Percentiles rank a stretch among this genome's conserved stretches.
phyloP scores from a whole-genome alignment of 2,797 vertebrate species.

The Orientallactaga sibirica region DNA sequence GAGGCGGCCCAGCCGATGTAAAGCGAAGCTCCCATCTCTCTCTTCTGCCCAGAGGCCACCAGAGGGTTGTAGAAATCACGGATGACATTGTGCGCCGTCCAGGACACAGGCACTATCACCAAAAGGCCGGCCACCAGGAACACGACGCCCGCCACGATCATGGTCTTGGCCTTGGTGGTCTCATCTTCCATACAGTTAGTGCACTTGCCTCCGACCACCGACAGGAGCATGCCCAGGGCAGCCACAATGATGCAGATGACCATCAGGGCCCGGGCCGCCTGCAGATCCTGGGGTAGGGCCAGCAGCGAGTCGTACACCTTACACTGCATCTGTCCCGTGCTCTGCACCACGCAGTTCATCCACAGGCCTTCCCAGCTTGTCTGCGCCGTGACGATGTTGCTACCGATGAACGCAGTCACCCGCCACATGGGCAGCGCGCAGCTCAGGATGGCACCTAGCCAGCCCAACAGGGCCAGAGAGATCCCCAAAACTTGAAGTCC shows the following conservation, averaged over 20 bases:
- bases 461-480: slow-evolving; percentile 93
- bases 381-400: slow-evolving; percentile 95
- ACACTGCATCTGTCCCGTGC: slow-evolving; percentile 98
- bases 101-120: slow-evolving; percentile 93
- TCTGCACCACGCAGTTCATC: slow-evolving; percentile 97
- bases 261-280: slow-evolving; percentile 93
- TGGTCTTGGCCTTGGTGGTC: slow-evolving; percentile 91
- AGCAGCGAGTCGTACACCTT: slow-evolving; percentile 95
- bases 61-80: slow-evolving; percentile 95
- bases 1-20: slow-evolving; percentile 95
- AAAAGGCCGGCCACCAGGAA: slow-evolving; percentile 92
- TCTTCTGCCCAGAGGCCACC: slow-evolving; percentile 90
- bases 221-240: slow-evolving; percentile 90
- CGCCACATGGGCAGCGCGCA: slow-evolving; percentile 96
- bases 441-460: slow-evolving; percentile 93
- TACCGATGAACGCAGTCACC: slow-evolving; percentile 93
- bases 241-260: slow-evolving; percentile 92
- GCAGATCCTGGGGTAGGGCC: slow-evolving; percentile 93
- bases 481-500: slow-evolving; percentile 96
- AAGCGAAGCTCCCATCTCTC: slow-evolving; percentile 94
- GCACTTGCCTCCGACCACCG: slow-evolving; percentile 94
- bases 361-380: slow-evolving; percentile 96
- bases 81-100: slow-evolving; percentile 94
- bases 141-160: slow-evolving; percentile 91
- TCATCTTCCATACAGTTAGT: slow-evolving; percentile 96